These are phyloP conservation scores for Sarcophaga carnaria DNA, from an alignment of 2,888 invertebrate species.

Conservation along the genomic window DNA sequence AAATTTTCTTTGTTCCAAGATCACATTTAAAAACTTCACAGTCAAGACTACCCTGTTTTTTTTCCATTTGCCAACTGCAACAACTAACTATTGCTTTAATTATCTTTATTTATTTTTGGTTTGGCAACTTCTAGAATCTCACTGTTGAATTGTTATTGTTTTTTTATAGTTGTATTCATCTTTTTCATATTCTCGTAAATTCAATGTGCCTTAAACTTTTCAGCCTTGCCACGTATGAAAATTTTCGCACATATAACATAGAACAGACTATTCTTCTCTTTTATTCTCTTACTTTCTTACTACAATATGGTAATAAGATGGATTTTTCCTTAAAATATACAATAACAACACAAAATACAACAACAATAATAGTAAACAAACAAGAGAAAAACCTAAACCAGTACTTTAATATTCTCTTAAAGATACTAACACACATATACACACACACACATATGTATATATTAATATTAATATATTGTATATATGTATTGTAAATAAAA, in stretches of 20 bases:
- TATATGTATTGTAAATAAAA: neutral
- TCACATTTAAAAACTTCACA: no score
- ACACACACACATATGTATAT: neutral
- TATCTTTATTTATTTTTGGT: no score
- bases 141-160: no score
- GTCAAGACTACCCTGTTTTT: no score
- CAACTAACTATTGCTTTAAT: no score
- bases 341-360: slow-evolving; percentile 29
- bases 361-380: neutral
- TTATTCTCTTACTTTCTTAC: slow-evolving; percentile 16
- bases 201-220: neutral
- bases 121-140: no score
- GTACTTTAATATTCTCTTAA: neutral
- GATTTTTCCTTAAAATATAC: slow-evolving; percentile 32
- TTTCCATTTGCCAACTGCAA: no score
- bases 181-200: no score
- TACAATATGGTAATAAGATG: slow-evolving; percentile 65
- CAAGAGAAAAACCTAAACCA: neutral
- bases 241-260: slow-evolving; percentile 26
- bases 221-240: neutral
- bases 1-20: no score
- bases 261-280: slow-evolving; percentile 33
- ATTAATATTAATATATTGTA: neutral
- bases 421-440: neutral
- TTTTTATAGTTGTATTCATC: no score